Conservation (phyloP, 1,140 invertebrate species). For the Nebria ingens region DNA sequence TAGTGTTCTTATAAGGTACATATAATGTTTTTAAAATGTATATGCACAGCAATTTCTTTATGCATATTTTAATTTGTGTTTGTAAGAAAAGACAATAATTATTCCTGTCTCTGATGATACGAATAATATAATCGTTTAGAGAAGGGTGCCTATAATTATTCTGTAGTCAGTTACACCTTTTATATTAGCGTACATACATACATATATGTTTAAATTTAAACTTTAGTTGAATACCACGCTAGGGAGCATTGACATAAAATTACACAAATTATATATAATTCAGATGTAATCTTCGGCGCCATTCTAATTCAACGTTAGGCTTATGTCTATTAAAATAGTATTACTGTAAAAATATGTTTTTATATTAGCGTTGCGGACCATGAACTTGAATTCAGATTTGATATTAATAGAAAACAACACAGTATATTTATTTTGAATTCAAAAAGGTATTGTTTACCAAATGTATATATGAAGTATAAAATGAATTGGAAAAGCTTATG, state of each 20-base stretch:
- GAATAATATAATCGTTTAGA: too few relatives aligned
- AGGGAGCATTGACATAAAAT: not conserved
- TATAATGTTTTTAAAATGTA: too few relatives aligned
- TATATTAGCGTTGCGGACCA: not conserved
- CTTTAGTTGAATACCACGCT: not conserved
- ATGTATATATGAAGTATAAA: not conserved
- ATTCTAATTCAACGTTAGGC: not conserved
- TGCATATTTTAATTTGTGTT: not conserved
- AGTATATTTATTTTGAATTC: not conserved
- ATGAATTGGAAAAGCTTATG: too few relatives aligned
- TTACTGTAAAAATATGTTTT: not conserved
- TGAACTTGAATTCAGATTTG: not conserved
- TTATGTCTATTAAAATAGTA: conserved; percentile 1
- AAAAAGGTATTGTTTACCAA: not conserved
- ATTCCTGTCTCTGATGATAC: too few relatives aligned
- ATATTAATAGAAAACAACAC: not conserved
- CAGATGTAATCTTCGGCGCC: not conserved
- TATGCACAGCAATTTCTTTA: too few relatives aligned
- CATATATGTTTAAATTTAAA: not conserved
- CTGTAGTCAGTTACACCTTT: not conserved
- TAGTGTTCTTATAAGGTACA: not conserved
- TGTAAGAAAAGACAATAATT: too few relatives aligned
- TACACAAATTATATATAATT: conserved; percentile 2
- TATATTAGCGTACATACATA: not conserved
- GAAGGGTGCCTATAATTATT: too few relatives aligned